A percentile compares a stretch with the other conserved stretches of the same genome.
Conservation (phyloP, 2,797 vertebrate species). For the Mus caroli region DNA sequence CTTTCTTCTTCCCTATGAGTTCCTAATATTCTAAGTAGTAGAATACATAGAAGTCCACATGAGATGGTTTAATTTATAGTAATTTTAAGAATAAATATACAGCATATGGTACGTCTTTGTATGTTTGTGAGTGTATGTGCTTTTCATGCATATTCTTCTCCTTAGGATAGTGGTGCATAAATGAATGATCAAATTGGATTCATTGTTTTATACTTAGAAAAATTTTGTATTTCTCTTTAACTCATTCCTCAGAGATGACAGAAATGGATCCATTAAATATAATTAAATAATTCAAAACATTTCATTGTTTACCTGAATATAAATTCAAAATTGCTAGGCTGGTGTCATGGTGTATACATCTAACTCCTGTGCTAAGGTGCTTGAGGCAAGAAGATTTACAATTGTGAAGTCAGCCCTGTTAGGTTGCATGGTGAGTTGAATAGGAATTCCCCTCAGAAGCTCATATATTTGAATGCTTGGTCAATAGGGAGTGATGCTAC, state of each 20-base stretch:
- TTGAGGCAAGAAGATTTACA: background rate
- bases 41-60: constrained; percentile 16
- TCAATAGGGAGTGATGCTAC: background rate
- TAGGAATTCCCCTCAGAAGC: background rate
- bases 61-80: constrained; percentile 34
- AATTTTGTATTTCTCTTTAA: background rate
- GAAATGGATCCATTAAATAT: background rate
- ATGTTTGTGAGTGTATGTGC: background rate
- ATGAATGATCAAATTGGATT: background rate
- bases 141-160: background rate
- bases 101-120: background rate
- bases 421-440: background rate
- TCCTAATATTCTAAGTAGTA: constrained; percentile 28
- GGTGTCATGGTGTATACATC: background rate
- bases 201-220: constrained; percentile 28
- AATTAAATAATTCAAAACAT: background rate
- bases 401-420: background rate
- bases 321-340: background rate
- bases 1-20: constrained; percentile 37
- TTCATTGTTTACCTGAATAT: background rate
- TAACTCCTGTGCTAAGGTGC: background rate
- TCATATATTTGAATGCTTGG: background rate
- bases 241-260: background rate
- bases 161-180: background rate
- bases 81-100: constrained; percentile 57